Conservation (phyloP, 2,888 invertebrate species). For the Xestia rhomboidea region DNA sequence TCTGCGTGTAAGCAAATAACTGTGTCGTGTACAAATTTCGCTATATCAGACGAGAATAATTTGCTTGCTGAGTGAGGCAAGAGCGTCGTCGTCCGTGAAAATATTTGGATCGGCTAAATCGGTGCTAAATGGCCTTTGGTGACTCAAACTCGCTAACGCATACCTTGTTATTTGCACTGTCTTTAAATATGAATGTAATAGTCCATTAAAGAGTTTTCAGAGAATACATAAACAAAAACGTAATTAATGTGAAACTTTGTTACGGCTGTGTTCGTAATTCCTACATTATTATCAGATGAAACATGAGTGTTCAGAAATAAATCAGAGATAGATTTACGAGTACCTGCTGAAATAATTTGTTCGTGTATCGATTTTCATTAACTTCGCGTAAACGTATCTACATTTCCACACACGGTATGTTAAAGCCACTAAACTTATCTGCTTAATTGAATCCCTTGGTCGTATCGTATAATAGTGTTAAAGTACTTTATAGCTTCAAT, state of each 20-base stretch:
- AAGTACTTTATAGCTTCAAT: constrained; percentile 46
- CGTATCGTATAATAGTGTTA: constrained; percentile 46
- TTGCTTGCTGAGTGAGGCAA: constrained; percentile 74
- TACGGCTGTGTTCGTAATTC: constrained; percentile 30
- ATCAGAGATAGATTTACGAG: constrained; percentile 34
- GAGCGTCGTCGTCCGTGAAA: constrained; percentile 87
- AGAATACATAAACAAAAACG: constrained; percentile 38
- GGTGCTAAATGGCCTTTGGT: constrained; percentile 85
- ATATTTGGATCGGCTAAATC: constrained; percentile 88
- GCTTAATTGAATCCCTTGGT: constrained; percentile 52
- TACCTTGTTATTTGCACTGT: constrained; percentile 71
- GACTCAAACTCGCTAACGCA: constrained; percentile 81
- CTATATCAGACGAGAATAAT: constrained; percentile 64
- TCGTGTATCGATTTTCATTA: constrained; percentile 48
- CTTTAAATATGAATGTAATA: constrained; percentile 60
- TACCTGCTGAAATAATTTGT: constrained; percentile 16
- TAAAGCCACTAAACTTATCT: constrained; percentile 42
- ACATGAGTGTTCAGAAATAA: constrained; percentile 39
- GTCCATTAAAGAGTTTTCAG: constrained; percentile 46
- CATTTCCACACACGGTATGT: constrained; percentile 17
- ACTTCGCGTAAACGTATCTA: background rate
- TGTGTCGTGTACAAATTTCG: constrained; percentile 43
- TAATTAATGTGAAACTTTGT: constrained; percentile 54
- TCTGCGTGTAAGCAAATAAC: constrained; percentile 23
- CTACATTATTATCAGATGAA: constrained; percentile 46